Evolutionary conservation across 2,797 vertebrate species (phyloP), one percentile per base, ranked within the genome.

Genomic region (Tragopan temminckii): DNA sequence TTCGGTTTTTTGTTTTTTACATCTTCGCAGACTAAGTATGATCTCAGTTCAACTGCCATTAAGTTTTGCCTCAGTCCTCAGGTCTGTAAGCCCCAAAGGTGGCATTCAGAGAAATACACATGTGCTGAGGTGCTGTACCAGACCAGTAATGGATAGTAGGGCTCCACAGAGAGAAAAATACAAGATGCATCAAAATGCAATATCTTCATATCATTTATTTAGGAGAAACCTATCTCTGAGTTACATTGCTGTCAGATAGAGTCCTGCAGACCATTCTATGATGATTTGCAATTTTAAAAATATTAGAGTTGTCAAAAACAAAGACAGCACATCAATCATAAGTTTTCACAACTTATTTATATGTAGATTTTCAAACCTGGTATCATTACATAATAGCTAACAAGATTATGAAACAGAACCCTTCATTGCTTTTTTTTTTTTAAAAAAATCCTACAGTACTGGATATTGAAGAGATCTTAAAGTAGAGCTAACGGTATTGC

Each of bases 301-400:
- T 46, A 82, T 79, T 80, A 81, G 31, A 77, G 59, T 57, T 80
- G 11, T 67, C 82, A 93, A 69, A 82, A 59, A 86, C 45, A 88
- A 35, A 85, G 57, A 64, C 36, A 69, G 53, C 43, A 33, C 20
- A 84, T 89, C 84, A 84, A 36, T 79, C 69, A 89, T 43, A 92
- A 80, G 23, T 62, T 91, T 96, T 92, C 83, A 66, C 59, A 78
- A 85, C 46, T 83, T 25, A 13, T 84, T 71, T 83, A 13, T 69
- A 64, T 80, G 67, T 40, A 80, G 80, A 84, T 89, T 94, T 91
- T 33, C 88, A 94, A 85, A 84, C 35, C 27, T 85, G 21, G 17
- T 62, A 48, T 59, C 88, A 48, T 85, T 43, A 92, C 83, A 80
- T 77, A 82, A 71, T 31, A 85, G 46, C 63, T 52, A 77, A 40